Percentiles rank a stretch among this genome's conserved stretches.
Evolutionary conservation across 2,888 invertebrate genomes (phyloP).

Genomic region (Philereme transversata): DNA sequence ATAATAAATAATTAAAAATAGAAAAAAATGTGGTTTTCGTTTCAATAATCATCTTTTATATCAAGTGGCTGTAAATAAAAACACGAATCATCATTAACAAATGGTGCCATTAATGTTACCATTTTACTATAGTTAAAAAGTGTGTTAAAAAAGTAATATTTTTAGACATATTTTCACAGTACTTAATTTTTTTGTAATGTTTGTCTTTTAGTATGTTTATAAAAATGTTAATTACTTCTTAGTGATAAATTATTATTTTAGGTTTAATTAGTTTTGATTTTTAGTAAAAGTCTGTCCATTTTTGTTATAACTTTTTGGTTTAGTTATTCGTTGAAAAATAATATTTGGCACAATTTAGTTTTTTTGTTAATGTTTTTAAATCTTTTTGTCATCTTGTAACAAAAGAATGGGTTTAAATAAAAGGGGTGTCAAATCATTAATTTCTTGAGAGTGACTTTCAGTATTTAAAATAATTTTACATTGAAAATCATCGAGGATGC

Average conservation of each 20-base stretch:
- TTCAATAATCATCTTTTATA: not conserved
- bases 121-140: constrained; percentile 53
- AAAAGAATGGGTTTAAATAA: constrained; percentile 40
- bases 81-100: constrained; percentile 34
- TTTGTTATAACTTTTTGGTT: constrained; percentile 3
- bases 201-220: constrained; percentile 29
- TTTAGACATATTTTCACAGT: constrained; percentile 52
- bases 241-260: constrained; percentile 8
- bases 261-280: constrained; percentile 9
- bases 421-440: no score
- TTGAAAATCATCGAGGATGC: no score
- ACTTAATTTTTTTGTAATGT: constrained; percentile 41
- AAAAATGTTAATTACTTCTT: constrained; percentile 26
- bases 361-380: not conserved
- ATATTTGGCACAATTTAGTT: not conserved
- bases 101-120: constrained; percentile 80
- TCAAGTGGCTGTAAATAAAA: constrained; percentile 30
- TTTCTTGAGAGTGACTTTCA: no score
- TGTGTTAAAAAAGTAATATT: constrained; percentile 42
- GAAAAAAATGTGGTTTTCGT: not conserved
- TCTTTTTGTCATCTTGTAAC: constrained; percentile 23
- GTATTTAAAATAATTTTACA: no score
- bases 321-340: constrained; percentile 9
- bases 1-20: not conserved
- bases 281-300: constrained; percentile 14